Conservation (phyloP, 2,888 invertebrate genomes). For the Ganaspis brasiliensis region DNA sequence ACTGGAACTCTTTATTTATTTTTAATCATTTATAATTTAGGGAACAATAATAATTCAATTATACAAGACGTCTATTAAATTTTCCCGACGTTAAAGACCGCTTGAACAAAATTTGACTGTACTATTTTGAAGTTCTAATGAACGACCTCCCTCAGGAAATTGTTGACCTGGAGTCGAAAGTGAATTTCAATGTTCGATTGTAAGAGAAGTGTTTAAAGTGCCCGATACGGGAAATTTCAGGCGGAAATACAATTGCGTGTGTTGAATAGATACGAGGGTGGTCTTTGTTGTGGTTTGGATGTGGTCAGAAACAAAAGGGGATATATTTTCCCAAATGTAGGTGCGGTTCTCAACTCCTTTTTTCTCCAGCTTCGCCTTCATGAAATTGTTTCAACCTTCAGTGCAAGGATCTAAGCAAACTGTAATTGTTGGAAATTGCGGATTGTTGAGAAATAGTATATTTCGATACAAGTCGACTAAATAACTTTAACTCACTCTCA, state of each 20-base stretch:
- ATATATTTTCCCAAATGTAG: constrained; percentile 77
- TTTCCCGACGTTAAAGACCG: no score
- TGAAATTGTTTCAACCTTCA: constrained; percentile 79
- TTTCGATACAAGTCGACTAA: no score
- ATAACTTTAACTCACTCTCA: no score
- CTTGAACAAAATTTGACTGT: constrained; percentile 61
- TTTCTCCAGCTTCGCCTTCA: constrained; percentile 66
- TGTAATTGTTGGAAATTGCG: no score
- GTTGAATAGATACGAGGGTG: constrained; percentile 57
- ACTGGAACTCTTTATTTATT: no score
- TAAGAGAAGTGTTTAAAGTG: constrained; percentile 25
- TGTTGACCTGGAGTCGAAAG: constrained; percentile 29
- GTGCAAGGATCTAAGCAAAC: constrained; percentile 45
- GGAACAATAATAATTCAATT: no score
- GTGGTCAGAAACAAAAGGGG: constrained; percentile 72
- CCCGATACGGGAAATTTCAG: constrained; percentile 34
- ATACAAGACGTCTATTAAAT: no score
- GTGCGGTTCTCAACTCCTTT: constrained; percentile 74
- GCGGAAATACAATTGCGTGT: constrained; percentile 35
- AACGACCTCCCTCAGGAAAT: constrained; percentile 21
- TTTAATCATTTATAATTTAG: no score
- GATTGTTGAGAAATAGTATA: no score
- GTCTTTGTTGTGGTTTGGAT: constrained; percentile 78
- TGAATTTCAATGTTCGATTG: constrained; percentile 42
- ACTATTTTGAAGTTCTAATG: constrained; percentile 14